Evolutionary conservation across 64 coral and sea anemone genomes (phyloP).

Genomic region (Pachyseris speciosa): DNA sequence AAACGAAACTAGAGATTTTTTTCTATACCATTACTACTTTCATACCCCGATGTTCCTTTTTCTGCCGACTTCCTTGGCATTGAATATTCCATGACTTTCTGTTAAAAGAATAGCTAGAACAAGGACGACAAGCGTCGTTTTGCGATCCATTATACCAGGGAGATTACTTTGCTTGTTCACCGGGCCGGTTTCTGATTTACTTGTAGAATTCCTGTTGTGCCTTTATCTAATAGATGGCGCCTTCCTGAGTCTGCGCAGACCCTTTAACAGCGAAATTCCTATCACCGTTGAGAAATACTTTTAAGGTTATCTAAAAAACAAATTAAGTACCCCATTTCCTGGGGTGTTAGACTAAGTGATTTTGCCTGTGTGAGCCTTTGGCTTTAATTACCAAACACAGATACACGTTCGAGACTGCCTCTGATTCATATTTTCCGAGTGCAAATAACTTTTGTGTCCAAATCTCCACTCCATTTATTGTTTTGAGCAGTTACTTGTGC

Average conservation of each 20-base stretch:
- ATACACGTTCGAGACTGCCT: not conserved
- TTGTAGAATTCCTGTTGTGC: not conserved
- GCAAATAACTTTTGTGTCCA: not conserved
- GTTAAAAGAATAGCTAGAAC: not conserved
- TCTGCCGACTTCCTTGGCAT: not conserved
- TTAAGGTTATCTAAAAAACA: not conserved
- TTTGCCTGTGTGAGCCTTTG: not conserved
- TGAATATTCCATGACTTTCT: not conserved
- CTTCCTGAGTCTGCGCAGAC: not conserved
- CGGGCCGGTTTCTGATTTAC: not conserved
- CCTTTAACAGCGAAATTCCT: not conserved
- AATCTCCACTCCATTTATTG: not conserved
- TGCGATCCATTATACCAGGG: not conserved
- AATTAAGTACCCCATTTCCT: not conserved
- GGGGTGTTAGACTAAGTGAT: not conserved
- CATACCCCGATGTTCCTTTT: not conserved
- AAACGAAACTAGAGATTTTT: too few species aligned
- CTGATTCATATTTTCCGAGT: not conserved
- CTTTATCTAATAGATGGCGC: not conserved
- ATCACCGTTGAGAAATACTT: not conserved
- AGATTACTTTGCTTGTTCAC: not conserved
- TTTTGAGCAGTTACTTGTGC: not conserved
- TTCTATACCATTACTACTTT: too few species aligned
- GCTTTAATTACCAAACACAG: not conserved
- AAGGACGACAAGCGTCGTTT: not conserved